phyloP scores from a whole-genome alignment of 2,113 vertebrate genomes.

The Bufo gargarizans region DNA sequence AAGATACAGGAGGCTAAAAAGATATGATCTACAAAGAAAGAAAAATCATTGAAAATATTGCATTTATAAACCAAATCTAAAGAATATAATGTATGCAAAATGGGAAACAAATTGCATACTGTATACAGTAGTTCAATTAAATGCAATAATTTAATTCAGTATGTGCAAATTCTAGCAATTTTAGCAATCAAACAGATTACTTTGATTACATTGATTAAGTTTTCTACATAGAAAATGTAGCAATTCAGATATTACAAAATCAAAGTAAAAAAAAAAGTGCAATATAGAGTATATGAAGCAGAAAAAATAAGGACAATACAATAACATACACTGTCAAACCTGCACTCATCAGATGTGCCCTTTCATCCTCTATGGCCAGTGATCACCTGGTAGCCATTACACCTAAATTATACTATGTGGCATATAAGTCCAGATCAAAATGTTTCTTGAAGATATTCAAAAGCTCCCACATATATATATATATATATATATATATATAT shows the following conservation, averaged over 20 bases:
- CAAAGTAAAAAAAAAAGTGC: neutral
- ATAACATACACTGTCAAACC: too few species aligned
- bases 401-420: too few species aligned
- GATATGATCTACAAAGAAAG: neutral
- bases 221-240: neutral
- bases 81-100: constrained; percentile 10
- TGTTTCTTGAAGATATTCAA: too few species aligned
- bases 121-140: constrained; percentile 11
- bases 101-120: neutral
- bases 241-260: neutral
- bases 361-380: too few species aligned
- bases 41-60: neutral
- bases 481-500: too few species aligned
- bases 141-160: constrained; percentile 24
- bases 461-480: too few species aligned
- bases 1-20: neutral
- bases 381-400: too few species aligned
- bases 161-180: neutral
- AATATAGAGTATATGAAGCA: neutral
- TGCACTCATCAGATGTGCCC: too few species aligned
- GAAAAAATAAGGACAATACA: neutral
- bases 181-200: constrained; percentile 21
- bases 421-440: too few species aligned
- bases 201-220: constrained; percentile 30
- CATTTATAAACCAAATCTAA: neutral